These are phyloP conservation scores for Gryllus bimaculatus DNA, from an alignment of 1,140 invertebrate species.

Conservation along the genomic window DNA sequence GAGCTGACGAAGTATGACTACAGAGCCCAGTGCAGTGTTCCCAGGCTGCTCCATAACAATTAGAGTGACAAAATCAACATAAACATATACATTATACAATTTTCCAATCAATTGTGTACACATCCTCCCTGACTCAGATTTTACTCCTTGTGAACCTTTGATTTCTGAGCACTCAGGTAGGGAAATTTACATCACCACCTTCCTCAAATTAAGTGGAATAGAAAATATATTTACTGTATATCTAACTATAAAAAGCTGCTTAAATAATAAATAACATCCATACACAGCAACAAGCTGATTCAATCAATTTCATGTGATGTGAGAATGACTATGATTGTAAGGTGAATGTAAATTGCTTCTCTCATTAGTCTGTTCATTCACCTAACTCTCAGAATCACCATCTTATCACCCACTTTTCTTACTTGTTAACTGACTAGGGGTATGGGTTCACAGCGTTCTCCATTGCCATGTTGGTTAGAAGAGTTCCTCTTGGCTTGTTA, in stretches of 20 bases:
- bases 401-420: not conserved
- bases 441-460: not conserved
- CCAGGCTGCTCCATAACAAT: no score
- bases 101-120: no score
- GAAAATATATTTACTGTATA: not conserved
- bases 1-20: no score
- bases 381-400: not conserved
- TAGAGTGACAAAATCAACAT: no score
- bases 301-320: not conserved
- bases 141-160: no score
- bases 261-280: slow-evolving; percentile 6
- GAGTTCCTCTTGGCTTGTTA: not conserved
- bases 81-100: no score
- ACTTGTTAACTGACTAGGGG: slow-evolving; percentile 1
- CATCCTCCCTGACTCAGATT: no score
- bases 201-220: not conserved
- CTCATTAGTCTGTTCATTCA: not conserved
- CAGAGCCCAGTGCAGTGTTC: no score
- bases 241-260: not conserved
- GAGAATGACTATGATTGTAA: not conserved
- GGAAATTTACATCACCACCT: not conserved
- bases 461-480: not conserved
- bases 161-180: no score
- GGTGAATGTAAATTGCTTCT: not conserved
- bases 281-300: not conserved